phyloP scores from a whole-genome alignment of 2,797 vertebrate genomes.

The Microchirus variegatus region DNA sequence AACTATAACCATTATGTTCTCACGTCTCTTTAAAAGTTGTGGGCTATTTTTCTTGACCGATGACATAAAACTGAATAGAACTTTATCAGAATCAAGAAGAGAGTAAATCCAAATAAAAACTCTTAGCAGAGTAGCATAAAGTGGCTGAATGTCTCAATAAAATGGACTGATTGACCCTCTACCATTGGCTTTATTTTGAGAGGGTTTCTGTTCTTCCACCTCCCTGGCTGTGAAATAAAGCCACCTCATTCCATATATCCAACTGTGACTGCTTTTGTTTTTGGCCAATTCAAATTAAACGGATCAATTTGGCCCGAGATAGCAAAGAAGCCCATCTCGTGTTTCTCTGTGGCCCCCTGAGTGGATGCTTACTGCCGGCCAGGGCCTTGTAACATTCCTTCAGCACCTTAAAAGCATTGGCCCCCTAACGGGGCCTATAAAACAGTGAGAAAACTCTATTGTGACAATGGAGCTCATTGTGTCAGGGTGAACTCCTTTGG shows the following conservation, averaged over 20 bases:
- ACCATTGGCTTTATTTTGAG: constrained; percentile 19
- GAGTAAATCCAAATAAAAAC: constrained; percentile 3
- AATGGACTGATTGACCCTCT: constrained; percentile 11
- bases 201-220: constrained; percentile 35
- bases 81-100: background rate
- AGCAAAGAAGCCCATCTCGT: constrained; percentile 29
- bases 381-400: constrained; percentile 72
- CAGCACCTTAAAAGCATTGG: constrained; percentile 77
- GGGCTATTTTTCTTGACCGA: too few relatives aligned
- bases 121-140: constrained; percentile 7
- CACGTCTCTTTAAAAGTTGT: too few relatives aligned
- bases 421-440: constrained; percentile 71
- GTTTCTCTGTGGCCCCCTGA: constrained; percentile 41
- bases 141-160: constrained; percentile 22
- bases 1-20: too few relatives aligned
- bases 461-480: constrained; percentile 68
- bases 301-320: constrained; percentile 44
- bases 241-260: constrained; percentile 44
- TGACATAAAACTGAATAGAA: too few relatives aligned
- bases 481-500: constrained; percentile 68
- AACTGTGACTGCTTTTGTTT: constrained; percentile 64
- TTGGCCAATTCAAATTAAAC: constrained; percentile 69
- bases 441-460: constrained; percentile 69
- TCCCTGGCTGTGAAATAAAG: constrained; percentile 46
- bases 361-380: constrained; percentile 70